Conservation (phyloP, 2,797 vertebrate genomes). For the Dallia pectoralis region DNA sequence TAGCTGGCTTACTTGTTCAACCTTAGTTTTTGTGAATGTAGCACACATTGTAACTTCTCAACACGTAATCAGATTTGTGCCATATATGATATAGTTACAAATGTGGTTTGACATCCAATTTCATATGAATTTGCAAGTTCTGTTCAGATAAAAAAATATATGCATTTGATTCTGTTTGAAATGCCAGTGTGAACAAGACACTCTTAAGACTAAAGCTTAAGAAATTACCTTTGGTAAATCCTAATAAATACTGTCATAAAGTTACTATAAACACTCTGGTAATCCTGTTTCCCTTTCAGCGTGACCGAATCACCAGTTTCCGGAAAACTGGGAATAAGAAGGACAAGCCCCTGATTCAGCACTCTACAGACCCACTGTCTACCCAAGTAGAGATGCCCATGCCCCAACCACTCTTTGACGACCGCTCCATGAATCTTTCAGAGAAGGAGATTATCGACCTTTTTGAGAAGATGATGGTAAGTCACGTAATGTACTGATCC, state of each 20-base stretch:
- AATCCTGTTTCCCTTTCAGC: conserved; percentile 71
- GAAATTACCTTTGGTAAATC: background rate
- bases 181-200: too few relatives aligned
- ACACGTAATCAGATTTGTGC: too few relatives aligned
- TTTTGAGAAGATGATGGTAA: conserved; percentile 99
- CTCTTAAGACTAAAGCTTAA: background rate
- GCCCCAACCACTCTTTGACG: conserved; percentile 88
- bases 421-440: conserved; percentile 91
- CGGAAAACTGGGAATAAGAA: conserved; percentile 88
- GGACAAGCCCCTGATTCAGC: conserved; percentile 94
- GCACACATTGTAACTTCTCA: too few relatives aligned
- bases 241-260: background rate
- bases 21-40: too few relatives aligned
- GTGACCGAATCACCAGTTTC: conserved; percentile 95
- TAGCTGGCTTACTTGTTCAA: too few relatives aligned
- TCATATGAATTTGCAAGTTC: too few relatives aligned
- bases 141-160: too few relatives aligned
- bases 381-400: conserved; percentile 82
- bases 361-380: conserved; percentile 86
- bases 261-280: background rate
- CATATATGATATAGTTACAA: too few relatives aligned
- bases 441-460: conserved; percentile 98
- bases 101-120: too few relatives aligned
- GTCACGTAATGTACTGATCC: conserved; percentile 29
- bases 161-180: too few relatives aligned